Percentiles rank a stretch among this genome's conserved stretches.
phyloP scores from a whole-genome alignment of 92 coral and sea anemone species.

The Porites rus region DNA sequence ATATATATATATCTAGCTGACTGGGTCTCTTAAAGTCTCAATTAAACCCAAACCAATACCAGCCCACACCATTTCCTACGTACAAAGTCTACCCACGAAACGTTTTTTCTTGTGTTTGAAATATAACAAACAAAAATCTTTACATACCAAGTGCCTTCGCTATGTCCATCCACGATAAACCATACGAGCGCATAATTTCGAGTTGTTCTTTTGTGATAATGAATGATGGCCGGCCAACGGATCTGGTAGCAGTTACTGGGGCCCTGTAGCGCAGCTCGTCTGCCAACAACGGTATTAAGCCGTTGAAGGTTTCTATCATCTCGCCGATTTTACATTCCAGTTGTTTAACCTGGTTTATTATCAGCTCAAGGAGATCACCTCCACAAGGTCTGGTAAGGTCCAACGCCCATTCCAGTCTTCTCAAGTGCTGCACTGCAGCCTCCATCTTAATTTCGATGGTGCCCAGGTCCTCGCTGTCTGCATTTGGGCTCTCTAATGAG shows the following conservation, averaged over 20 bases:
- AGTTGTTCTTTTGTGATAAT: slow-evolving; percentile 57
- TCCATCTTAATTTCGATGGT: slow-evolving; percentile 9
- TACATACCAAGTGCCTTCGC: slow-evolving; percentile 34
- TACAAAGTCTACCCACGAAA: too few species aligned
- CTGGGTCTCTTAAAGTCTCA: background rate
- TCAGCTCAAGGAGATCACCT: background rate
- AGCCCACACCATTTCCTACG: too few species aligned
- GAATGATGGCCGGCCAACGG: slow-evolving; percentile 54
- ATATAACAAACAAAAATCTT: too few species aligned
- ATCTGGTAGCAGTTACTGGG: slow-evolving; percentile 1
- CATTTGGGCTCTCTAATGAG: background rate
- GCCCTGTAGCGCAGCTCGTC: slow-evolving; percentile 29
- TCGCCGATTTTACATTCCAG: too few species aligned
- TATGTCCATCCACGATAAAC: slow-evolving; percentile 41
- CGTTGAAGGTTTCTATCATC: background rate
- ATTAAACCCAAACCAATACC: too few species aligned
- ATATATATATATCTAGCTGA: background rate
- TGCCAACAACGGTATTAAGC: background rate
- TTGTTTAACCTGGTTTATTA: too few species aligned
- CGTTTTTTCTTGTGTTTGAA: too few species aligned
- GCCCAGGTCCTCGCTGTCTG: slow-evolving; percentile 3
- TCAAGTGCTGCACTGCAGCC: slow-evolving; percentile 22
- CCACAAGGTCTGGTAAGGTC: slow-evolving; percentile 7
- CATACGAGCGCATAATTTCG: slow-evolving; percentile 41
- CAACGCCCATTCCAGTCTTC: slow-evolving; percentile 22